Conservation (phyloP, 2,797 vertebrate species). For the Bradypodion ventrale region DNA sequence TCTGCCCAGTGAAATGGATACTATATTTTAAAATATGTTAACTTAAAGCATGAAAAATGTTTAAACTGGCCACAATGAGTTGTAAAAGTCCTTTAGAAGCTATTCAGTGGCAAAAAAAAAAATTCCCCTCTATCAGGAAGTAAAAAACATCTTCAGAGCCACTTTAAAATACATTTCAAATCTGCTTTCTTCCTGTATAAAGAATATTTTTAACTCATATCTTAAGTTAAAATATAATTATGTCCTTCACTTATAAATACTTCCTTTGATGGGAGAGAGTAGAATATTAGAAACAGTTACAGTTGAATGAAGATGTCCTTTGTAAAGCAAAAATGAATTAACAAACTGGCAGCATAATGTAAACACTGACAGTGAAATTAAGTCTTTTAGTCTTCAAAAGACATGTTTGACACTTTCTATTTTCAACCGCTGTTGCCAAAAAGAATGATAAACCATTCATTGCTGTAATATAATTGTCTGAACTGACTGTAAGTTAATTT, state of each 20-base stretch:
- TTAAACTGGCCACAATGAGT: conserved; percentile 24
- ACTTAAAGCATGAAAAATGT: conserved; percentile 17
- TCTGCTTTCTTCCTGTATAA: conserved; percentile 25
- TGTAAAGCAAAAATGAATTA: conserved; percentile 37
- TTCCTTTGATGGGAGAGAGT: conserved; percentile 22
- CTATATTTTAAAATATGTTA: conserved; percentile 22
- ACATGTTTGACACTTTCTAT: neutral
- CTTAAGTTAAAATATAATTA: conserved; percentile 36
- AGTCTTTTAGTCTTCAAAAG: neutral
- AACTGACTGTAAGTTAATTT: neutral
- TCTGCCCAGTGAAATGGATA: neutral
- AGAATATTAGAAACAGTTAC: conserved; percentile 16
- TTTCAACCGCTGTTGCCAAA: neutral
- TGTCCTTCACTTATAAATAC: conserved; percentile 7
- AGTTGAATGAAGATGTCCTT: conserved; percentile 18
- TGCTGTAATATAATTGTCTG: neutral
- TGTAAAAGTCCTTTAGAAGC: conserved; percentile 30
- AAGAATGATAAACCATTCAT: conserved; percentile 3
- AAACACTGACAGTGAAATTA: conserved; percentile 21
- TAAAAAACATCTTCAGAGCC: conserved; percentile 31
- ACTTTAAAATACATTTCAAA: conserved; percentile 24
- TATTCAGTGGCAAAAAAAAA: conserved; percentile 13
- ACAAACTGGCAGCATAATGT: neutral
- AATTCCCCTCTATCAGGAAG: conserved; percentile 32
- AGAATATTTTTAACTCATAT: conserved; percentile 11